Conservation (phyloP, 2,797 vertebrate species). For the Rhabdophis nuchalis region DNA sequence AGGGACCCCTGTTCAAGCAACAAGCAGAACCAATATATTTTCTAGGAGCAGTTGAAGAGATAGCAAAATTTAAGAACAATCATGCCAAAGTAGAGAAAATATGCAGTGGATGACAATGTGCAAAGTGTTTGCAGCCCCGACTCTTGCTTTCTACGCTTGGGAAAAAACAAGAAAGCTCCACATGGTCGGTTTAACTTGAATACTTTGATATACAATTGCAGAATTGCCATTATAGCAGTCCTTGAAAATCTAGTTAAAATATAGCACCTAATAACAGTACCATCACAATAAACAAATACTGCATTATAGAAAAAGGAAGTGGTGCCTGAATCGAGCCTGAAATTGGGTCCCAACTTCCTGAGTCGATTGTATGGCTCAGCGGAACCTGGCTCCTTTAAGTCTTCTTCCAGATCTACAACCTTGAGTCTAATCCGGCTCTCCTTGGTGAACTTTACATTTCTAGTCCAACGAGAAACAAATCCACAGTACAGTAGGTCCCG, state of each 20-base stretch:
- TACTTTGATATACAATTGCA: background rate
- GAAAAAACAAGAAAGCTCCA: background rate
- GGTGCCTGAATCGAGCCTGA: background rate
- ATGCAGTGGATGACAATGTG: conserved; percentile 5
- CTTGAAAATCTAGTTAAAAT: background rate
- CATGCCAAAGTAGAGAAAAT: conserved; percentile 10
- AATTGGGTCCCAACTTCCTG: background rate
- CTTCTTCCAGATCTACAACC: background rate
- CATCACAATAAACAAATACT: background rate
- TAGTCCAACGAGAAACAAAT: background rate
- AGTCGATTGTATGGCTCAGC: background rate
- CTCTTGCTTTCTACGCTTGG: background rate
- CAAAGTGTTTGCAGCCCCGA: background rate
- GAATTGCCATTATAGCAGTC: background rate
- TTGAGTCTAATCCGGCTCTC: background rate
- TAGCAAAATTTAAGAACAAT: background rate
- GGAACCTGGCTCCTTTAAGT: background rate
- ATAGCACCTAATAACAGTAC: background rate
- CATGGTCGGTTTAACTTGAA: conserved; percentile 19
- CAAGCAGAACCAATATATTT: no score
- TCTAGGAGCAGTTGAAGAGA: no score
- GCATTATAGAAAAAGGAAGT: background rate
- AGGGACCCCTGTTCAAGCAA: no score
- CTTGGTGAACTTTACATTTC: background rate
- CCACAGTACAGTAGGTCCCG: background rate